Evolutionary conservation across 2,888 invertebrate species (phyloP).

Genomic region (Megamerina dolium): DNA sequence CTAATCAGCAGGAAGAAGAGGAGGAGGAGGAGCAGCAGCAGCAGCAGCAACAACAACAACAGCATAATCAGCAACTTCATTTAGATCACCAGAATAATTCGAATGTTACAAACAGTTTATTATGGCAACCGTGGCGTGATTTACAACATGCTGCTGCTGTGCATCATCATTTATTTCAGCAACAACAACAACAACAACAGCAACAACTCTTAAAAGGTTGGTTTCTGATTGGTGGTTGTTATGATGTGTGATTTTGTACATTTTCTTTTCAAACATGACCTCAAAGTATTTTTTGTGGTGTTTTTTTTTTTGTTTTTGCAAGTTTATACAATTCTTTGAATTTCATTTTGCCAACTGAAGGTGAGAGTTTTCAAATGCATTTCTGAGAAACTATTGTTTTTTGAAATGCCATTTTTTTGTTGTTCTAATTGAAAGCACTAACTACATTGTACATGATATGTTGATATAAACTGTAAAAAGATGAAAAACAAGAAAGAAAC

Average conservation of each 20-base stretch:
- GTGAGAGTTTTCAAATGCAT: no score
- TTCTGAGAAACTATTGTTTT: no score
- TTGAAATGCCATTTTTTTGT: no score
- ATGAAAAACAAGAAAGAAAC: no score
- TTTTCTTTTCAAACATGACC: no score
- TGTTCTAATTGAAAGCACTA: no score
- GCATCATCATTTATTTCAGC: constrained; percentile 41
- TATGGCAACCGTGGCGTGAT: constrained; percentile 48
- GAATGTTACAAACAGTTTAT: constrained; percentile 42
- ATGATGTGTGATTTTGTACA: background rate
- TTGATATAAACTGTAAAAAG: no score
- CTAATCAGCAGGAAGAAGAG: constrained; percentile 24
- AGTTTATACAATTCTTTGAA: no score
- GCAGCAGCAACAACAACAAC: constrained; percentile 11
- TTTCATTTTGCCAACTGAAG: no score
- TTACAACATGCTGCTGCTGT: constrained; percentile 43
- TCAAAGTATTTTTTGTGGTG: background rate
- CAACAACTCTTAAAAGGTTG: constrained; percentile 37
- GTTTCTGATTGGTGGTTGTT: constrained; percentile 11
- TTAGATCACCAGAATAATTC: constrained; percentile 29
- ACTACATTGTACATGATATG: no score
- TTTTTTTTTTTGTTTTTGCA: background rate
- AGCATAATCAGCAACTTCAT: constrained; percentile 21
- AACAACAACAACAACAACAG: constrained; percentile 37
- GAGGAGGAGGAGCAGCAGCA: constrained; percentile 18